Evolutionary conservation across 2,113 vertebrate genomes (phyloP).

Genomic region (Engraulis encrasicolus): DNA sequence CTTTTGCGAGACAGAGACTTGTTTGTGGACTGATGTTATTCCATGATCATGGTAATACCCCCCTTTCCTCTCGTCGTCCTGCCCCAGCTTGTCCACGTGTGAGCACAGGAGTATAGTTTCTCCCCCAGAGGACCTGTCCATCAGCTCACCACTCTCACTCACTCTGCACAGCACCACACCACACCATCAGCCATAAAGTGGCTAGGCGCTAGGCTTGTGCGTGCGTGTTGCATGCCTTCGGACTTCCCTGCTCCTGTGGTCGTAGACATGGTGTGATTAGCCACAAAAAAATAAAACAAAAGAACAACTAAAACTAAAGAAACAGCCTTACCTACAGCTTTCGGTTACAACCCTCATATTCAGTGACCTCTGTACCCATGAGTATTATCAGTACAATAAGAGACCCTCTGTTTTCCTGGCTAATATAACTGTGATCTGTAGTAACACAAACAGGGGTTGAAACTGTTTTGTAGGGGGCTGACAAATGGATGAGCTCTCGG

Average conservation of each 20-base stretch:
- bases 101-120: background rate
- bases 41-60: background rate
- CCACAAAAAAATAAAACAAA: background rate
- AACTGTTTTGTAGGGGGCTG: background rate
- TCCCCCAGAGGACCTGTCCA: background rate
- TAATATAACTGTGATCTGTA: slow-evolving; percentile 5
- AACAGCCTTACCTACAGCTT: background rate
- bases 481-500: background rate
- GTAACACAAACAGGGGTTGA: background rate
- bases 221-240: background rate
- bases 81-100: slow-evolving; percentile 36
- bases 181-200: background rate
- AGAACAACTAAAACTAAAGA: background rate
- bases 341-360: background rate
- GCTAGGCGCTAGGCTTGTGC: background rate
- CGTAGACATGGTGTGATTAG: background rate
- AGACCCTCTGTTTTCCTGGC: background rate
- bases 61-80: background rate
- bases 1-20: too few relatives aligned
- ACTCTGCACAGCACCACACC: background rate
- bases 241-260: background rate
- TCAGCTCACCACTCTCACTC: background rate
- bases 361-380: background rate
- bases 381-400: background rate
- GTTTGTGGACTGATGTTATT: background rate